A percentile compares a stretch with the other conserved stretches of the same genome.
These are phyloP conservation scores for Notamacropus eugenii DNA, from an alignment of 2,797 vertebrate species.

Conservation along the genomic window DNA sequence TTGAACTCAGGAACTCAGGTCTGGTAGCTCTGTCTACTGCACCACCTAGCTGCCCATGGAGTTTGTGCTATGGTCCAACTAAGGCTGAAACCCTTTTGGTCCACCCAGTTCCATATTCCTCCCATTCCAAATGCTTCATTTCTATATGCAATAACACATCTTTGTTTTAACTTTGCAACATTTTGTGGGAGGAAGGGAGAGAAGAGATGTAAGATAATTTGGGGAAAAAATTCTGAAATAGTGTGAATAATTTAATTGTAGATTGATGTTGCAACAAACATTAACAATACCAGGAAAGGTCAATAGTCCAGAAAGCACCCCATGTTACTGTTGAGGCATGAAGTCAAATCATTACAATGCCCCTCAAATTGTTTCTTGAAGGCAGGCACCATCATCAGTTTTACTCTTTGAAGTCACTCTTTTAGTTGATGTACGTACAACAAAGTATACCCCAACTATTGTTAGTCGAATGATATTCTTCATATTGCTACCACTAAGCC, in stretches of 20 bases:
- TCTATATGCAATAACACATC: not conserved
- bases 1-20: not conserved
- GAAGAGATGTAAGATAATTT: not conserved
- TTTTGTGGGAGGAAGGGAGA: not conserved
- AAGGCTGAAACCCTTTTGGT: constrained; percentile 17
- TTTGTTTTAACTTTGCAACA: not conserved
- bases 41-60: not conserved
- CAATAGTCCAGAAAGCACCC: not conserved
- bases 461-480: not conserved
- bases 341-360: not conserved
- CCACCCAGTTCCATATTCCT: not conserved
- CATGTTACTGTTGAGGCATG: not conserved
- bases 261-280: not conserved
- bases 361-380: not conserved
- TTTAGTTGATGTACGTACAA: not conserved
- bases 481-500: not conserved
- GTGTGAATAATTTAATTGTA: not conserved
- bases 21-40: not conserved
- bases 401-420: not conserved
- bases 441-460: not conserved
- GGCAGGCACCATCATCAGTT: not conserved
- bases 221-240: not conserved
- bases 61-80: constrained; percentile 3
- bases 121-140: not conserved
- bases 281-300: not conserved